phyloP scores from a whole-genome alignment of 2,797 vertebrate genomes.

The Todus mexicanus region DNA sequence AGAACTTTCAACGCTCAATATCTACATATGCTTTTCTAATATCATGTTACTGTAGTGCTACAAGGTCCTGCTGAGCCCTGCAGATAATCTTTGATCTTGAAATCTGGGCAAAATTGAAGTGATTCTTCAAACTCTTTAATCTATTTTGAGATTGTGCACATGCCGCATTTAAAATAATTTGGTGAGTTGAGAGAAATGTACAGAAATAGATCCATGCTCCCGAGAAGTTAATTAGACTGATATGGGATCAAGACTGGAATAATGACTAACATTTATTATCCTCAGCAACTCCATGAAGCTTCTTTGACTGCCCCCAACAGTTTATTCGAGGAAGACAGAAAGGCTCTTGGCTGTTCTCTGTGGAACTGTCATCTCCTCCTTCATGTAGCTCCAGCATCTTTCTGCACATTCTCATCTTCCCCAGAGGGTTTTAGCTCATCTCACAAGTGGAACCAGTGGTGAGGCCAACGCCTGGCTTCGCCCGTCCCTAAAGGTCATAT shows the following conservation, averaged over 20 bases:
- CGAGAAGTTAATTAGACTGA: conserved; percentile 39
- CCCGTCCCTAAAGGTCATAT: neutral
- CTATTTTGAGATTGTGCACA: conserved; percentile 10
- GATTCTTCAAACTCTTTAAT: conserved; percentile 19
- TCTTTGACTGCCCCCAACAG: conserved; percentile 24
- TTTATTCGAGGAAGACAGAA: neutral
- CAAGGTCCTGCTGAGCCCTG: neutral
- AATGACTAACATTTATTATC: conserved; percentile 51
- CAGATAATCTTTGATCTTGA: conserved; percentile 9
- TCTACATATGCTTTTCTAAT: neutral
- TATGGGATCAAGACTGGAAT: conserved; percentile 29
- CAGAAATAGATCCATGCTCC: conserved; percentile 44
- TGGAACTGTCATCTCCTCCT: neutral
- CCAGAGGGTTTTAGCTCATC: neutral
- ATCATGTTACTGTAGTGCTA: neutral
- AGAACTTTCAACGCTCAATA: neutral
- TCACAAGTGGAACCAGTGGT: neutral
- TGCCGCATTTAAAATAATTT: conserved; percentile 25
- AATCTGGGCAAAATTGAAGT: neutral
- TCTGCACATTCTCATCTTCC: neutral
- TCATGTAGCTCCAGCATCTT: neutral
- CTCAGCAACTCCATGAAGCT: neutral
- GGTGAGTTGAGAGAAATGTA: conserved; percentile 28
- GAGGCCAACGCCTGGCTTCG: neutral
- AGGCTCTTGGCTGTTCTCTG: neutral